These are phyloP conservation scores for Callaeas wilsoni DNA, from an alignment of 2,113 vertebrate species.

Conservation along the genomic window DNA sequence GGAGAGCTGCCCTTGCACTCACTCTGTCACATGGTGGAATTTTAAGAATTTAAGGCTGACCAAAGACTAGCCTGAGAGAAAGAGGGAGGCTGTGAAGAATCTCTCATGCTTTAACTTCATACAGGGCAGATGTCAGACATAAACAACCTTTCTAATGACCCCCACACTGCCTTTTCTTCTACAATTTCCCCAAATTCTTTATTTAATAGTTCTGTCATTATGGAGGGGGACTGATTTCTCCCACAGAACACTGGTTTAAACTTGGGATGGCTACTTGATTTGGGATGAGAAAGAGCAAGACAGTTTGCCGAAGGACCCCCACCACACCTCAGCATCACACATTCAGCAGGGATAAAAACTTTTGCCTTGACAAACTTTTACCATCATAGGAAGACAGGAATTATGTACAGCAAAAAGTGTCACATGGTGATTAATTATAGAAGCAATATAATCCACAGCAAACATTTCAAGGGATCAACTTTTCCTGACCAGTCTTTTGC, in stretches of 20 bases:
- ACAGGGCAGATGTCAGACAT: constrained; percentile 61
- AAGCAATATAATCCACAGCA: background rate
- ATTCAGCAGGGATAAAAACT: background rate
- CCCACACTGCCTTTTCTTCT: constrained; percentile 1
- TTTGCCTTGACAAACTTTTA: background rate
- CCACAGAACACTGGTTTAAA: background rate
- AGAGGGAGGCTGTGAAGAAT: constrained; percentile 52
- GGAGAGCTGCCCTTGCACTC: constrained; percentile 25
- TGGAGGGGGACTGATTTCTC: background rate
- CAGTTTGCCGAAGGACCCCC: background rate
- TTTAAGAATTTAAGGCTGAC: constrained; percentile 64
- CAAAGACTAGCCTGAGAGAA: constrained; percentile 51
- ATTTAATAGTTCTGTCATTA: background rate
- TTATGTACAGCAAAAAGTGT: background rate
- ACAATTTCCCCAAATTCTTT: background rate
- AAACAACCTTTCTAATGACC: constrained; percentile 74
- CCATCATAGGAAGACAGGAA: background rate
- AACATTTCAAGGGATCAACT: background rate
- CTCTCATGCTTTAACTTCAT: constrained; percentile 70
- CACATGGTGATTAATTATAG: background rate
- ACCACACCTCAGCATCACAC: background rate
- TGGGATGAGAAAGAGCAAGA: background rate
- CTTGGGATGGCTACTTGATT: background rate
- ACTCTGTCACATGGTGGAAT: constrained; percentile 58
- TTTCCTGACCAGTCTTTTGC: background rate